phyloP scores from a whole-genome alignment of 2,113 vertebrate species.

The Pachypanchax playfairii region DNA sequence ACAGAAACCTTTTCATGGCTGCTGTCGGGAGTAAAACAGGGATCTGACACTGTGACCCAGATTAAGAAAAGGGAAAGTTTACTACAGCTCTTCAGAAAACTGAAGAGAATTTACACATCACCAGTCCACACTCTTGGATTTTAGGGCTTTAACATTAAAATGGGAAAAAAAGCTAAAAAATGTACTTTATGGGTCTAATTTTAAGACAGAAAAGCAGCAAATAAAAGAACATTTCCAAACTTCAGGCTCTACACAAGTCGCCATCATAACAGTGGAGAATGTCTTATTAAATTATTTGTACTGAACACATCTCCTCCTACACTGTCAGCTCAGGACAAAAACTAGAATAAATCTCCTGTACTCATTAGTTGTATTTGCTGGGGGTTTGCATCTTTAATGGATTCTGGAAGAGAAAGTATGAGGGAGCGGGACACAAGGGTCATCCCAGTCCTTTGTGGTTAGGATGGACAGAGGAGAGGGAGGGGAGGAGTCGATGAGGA shows the following conservation, averaged over 20 bases:
- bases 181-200: too few relatives aligned
- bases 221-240: too few relatives aligned
- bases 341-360: background rate
- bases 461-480: conserved; percentile 62
- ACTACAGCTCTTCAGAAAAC: conserved; percentile 14
- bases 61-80: conserved; percentile 40
- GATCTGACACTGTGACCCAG: conserved; percentile 38
- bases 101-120: conserved; percentile 18
- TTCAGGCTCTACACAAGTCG: too few relatives aligned
- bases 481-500: conserved; percentile 46
- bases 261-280: too few relatives aligned
- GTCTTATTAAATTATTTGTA: too few relatives aligned
- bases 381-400: conserved; percentile 60
- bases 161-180: too few relatives aligned
- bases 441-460: conserved; percentile 75
- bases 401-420: conserved; percentile 73
- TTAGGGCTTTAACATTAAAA: too few relatives aligned
- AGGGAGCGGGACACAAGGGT: conserved; percentile 72
- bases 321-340: background rate
- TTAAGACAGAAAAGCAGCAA: too few relatives aligned
- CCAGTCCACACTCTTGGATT: too few relatives aligned
- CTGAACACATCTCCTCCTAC: background rate
- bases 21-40: conserved; percentile 35
- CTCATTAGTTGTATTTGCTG: conserved; percentile 4
- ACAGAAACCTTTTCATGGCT: conserved; percentile 27